Conservation (phyloP, 2,888 invertebrate species). For the Hybos culiciformis region DNA sequence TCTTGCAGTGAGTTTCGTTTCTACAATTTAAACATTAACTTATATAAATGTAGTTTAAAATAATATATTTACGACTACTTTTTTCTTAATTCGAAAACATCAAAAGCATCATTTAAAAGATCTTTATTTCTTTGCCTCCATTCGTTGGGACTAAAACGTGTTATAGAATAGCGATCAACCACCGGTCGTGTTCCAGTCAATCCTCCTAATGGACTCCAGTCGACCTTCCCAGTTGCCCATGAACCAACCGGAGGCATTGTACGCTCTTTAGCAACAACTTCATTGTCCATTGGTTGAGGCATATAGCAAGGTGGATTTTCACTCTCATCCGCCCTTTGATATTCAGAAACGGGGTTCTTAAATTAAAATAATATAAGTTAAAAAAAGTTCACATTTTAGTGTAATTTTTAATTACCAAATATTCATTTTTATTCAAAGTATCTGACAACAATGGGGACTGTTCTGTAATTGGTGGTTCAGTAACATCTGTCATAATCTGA, state of each 20-base stretch:
- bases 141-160: slow-evolving; percentile 56
- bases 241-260: slow-evolving; percentile 44
- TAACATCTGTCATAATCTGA: background rate
- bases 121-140: slow-evolving; percentile 52
- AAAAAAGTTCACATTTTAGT: background rate
- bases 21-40: slow-evolving; percentile 19
- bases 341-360: slow-evolving; percentile 2
- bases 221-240: slow-evolving; percentile 58
- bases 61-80: slow-evolving; percentile 27
- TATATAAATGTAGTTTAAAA: background rate
- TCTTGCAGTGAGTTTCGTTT: slow-evolving; percentile 47
- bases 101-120: slow-evolving; percentile 35
- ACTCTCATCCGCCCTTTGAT: slow-evolving; percentile 19
- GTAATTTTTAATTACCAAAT: background rate
- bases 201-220: slow-evolving; percentile 55
- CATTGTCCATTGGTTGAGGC: slow-evolving; percentile 41
- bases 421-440: background rate
- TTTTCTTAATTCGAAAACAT: slow-evolving; percentile 40
- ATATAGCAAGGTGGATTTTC: slow-evolving; percentile 39
- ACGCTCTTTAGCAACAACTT: slow-evolving; percentile 29
- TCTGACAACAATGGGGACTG: background rate
- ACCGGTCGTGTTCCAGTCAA: slow-evolving; percentile 61
- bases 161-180: slow-evolving; percentile 61
- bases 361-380: background rate
- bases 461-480: background rate